Evolutionary conservation across 2,797 vertebrate species (phyloP), one percentile per base, ranked within the genome.

Genomic region (Karalla daura): DNA sequence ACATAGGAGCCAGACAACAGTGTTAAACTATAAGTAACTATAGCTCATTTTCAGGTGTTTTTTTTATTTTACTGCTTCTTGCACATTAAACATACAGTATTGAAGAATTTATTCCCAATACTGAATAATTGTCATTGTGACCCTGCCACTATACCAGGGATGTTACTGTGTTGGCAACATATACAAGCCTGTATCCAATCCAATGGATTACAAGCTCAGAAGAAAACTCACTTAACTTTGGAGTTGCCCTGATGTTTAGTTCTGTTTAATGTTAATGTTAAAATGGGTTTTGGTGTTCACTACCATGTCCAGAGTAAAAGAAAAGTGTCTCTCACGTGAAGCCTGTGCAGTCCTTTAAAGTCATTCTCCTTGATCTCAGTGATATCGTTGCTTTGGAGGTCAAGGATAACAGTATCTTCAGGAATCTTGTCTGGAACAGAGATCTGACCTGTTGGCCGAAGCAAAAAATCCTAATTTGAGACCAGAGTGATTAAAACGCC

Each of bases 311-410:
- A 41, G 25, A 7, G 4, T 45, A 41, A 55, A 54, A 5, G 28
- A 12, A 15, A 41, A 4, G 12, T 40, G 54, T 39, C 15, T 75
- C 96, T 97, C 94, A 98, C 98, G 27, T 98, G 95, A 87, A 99
- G 94, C 32, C 92, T 95, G 63, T 87, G 68, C 58, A 98, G 94
- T 85, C 96, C 96, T 91, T 93, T 97, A 58, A 99, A 96, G 84
- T 99, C 97, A 0, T 97, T 92, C 88, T 98, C 96, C 86, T 96
- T 97, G 86, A 99, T 95, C 81, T 98, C 96, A 15, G 89, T 98
- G 82, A 99, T 98, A 86, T 96, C 96, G 61, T 99, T 99, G 91
- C 99, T 99, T 86, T 99, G 98, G 78, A 99, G 96, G 67, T 99
- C 98, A 7, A 98, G 89, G 92, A 99, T 94, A 53, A 95, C 87